These are phyloP conservation scores for Pantelozetes paolii DNA, from an alignment of 2,888 invertebrate genomes.

Conservation along the genomic window DNA sequence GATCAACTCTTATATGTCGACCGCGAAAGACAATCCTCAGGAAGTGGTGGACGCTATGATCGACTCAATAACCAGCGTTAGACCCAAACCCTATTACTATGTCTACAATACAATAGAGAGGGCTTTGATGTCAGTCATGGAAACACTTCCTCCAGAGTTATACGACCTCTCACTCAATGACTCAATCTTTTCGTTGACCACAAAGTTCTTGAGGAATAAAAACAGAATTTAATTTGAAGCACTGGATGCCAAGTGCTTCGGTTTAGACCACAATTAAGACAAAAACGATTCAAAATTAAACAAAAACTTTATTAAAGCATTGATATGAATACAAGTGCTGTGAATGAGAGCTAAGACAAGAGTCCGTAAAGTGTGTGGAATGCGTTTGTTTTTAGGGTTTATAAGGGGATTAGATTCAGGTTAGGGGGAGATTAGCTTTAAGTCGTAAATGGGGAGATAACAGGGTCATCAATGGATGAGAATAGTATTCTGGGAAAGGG, in stretches of 20 bases:
- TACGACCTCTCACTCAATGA: constrained; percentile 9
- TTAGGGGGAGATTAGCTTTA: too few species aligned
- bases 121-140: neutral
- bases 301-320: neutral
- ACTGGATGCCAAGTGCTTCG: too few species aligned
- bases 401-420: too few species aligned
- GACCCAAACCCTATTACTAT: constrained; percentile 28
- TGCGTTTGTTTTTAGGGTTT: too few species aligned
- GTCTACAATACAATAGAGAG: constrained; percentile 3
- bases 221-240: neutral
- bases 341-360: too few species aligned
- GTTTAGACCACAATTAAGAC: neutral
- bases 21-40: constrained; percentile 28
- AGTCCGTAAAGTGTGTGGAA: too few species aligned
- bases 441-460: too few species aligned
- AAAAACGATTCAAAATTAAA: too few species aligned
- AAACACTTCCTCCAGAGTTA: constrained; percentile 21
- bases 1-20: neutral
- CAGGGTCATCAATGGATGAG: too few species aligned
- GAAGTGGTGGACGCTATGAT: constrained; percentile 35
- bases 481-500: too few species aligned
- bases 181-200: neutral
- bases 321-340: too few species aligned
- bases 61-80: neutral
- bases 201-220: neutral